A percentile compares a stretch with the other conserved stretches of the same genome.
Evolutionary conservation across 2,113 vertebrate genomes (phyloP).

Genomic region (Labrus mixtus): DNA sequence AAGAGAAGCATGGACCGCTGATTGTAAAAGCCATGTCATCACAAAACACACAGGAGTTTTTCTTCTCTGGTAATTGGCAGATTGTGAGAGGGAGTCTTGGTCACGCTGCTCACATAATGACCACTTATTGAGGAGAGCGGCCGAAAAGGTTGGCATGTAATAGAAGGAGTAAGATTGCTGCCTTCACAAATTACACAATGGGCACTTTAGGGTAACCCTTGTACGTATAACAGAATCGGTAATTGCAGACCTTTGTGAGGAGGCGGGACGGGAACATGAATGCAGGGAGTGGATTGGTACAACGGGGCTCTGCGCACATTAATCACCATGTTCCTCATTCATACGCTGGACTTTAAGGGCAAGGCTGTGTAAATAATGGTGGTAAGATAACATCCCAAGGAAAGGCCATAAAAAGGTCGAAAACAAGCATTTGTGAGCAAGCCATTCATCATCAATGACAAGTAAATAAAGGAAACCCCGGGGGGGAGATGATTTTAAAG

Average conservation of each 20-base stretch:
- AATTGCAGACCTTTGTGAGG: slow-evolving; percentile 13
- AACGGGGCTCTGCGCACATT: background rate
- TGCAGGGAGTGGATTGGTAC: background rate
- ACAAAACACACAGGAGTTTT: background rate
- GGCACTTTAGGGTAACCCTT: background rate
- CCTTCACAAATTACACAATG: slow-evolving; percentile 19
- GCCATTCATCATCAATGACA: slow-evolving; percentile 3
- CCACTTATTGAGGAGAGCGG: slow-evolving; percentile 10
- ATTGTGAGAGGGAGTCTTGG: background rate
- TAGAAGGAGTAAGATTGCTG: slow-evolving; percentile 9
- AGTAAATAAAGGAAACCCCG: background rate
- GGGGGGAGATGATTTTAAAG: too few species aligned
- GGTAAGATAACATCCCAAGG: background rate
- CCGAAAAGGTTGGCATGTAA: slow-evolving; percentile 25
- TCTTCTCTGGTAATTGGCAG: background rate
- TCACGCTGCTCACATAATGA: slow-evolving; percentile 22
- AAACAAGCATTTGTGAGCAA: background rate
- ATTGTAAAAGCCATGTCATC: slow-evolving; percentile 9
- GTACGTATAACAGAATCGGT: background rate
- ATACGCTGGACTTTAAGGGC: background rate
- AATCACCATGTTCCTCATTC: background rate
- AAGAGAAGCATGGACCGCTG: background rate
- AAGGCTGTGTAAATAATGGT: slow-evolving; percentile 8
- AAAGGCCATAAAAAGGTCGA: slow-evolving; percentile 1
- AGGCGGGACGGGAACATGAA: background rate